phyloP scores from a whole-genome alignment of 2,888 invertebrate genomes.

The Sesia apiformis region DNA sequence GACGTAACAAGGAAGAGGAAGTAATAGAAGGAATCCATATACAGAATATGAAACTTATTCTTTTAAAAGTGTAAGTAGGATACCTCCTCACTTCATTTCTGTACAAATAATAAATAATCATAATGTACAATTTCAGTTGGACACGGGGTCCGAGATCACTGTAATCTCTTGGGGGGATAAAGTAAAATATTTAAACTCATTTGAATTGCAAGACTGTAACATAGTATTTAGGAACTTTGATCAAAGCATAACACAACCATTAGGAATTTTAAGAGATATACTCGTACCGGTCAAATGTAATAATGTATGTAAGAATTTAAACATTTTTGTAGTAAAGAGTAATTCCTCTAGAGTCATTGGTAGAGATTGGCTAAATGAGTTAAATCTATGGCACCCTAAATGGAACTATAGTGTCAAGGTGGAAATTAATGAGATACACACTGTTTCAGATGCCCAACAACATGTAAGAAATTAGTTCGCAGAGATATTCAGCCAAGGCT shows the following conservation, averaged over 20 bases:
- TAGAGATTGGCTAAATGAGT: background rate
- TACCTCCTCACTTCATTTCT: slow-evolving; percentile 2
- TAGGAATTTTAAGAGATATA: too few species aligned
- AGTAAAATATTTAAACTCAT: background rate
- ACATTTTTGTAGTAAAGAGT: too few species aligned
- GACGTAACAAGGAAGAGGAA: background rate
- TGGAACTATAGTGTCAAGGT: background rate
- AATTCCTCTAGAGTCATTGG: background rate
- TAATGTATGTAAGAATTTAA: too few species aligned
- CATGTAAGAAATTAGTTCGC: background rate
- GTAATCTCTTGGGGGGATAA: background rate
- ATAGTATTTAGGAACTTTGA: background rate
- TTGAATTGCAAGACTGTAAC: background rate
- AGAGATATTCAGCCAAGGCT: background rate
- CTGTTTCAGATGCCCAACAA: background rate
- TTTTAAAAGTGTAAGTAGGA: slow-evolving; percentile 4
- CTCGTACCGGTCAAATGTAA: too few species aligned
- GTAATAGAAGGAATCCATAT: too few species aligned
- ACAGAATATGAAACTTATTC: too few species aligned
- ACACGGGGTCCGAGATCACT: background rate
- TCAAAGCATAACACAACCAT: background rate
- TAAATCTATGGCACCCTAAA: background rate
- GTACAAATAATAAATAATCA: too few species aligned
- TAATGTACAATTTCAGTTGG: background rate
- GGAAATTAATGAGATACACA: background rate